These are phyloP conservation scores for Suillia variegata DNA, from an alignment of 2,888 invertebrate genomes.

Conservation along the genomic window DNA sequence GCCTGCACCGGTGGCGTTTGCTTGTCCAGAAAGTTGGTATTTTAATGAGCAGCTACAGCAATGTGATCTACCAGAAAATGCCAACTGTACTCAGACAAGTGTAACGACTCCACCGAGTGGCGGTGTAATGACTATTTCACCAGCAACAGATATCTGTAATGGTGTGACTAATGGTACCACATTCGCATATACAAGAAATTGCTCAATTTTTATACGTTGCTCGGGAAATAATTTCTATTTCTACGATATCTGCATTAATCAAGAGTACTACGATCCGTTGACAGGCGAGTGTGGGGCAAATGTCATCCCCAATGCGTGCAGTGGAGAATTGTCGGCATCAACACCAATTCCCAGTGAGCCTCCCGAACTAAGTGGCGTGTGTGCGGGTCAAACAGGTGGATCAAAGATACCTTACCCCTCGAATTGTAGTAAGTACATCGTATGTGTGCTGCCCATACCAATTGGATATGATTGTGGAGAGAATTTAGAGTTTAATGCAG, in stretches of 20 bases:
- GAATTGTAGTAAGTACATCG: conserved; percentile 43
- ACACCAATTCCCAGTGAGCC: conserved; percentile 3
- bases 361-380: conserved; percentile 11
- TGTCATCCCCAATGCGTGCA: conserved; percentile 43
- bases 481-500: conserved; percentile 61
- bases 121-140: conserved; percentile 28
- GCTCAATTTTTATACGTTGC: conserved; percentile 44
- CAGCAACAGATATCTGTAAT: conserved; percentile 32
- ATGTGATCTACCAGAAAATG: conserved; percentile 33
- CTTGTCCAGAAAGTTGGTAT: conserved; percentile 36
- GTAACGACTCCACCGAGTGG: conserved; percentile 22
- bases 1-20: conserved; percentile 47
- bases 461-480: conserved; percentile 65
- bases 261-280: conserved; percentile 44
- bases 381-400: conserved; percentile 17
- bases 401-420: conserved; percentile 41
- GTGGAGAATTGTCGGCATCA: conserved; percentile 35
- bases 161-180: conserved; percentile 38
- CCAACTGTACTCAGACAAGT: conserved; percentile 35
- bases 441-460: conserved; percentile 42
- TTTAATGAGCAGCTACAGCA: conserved; percentile 34
- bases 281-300: conserved; percentile 35
- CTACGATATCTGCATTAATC: conserved; percentile 39
- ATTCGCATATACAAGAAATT: conserved; percentile 42
- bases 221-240: conserved; percentile 41